Conservation (phyloP, 2,113 vertebrate species). For the Silurus asotus region DNA sequence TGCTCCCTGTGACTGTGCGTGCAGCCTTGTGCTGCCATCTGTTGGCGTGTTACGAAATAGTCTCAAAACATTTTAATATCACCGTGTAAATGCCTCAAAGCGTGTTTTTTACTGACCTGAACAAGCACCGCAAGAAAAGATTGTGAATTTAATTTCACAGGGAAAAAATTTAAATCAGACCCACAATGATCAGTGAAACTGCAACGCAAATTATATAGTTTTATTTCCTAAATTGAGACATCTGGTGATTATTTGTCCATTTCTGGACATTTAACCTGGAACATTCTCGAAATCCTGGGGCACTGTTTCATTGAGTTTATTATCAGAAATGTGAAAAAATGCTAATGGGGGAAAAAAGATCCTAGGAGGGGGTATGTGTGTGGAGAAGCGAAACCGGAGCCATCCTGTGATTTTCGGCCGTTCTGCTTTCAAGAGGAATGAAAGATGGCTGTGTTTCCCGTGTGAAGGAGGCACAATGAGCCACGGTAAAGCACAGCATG, state of each 20-base stretch:
- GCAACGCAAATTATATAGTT: conserved; percentile 19
- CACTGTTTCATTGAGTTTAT: conserved; percentile 19
- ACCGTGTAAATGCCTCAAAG: background rate
- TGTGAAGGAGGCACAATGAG: conserved; percentile 43
- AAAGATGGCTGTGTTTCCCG: conserved; percentile 44
- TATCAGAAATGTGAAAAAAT: conserved; percentile 24
- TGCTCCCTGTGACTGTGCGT: too few species aligned
- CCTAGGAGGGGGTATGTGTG: background rate
- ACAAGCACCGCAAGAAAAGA: background rate
- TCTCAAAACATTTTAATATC: too few species aligned
- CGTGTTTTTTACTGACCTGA: conserved; percentile 2
- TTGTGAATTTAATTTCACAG: background rate
- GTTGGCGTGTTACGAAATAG: too few species aligned
- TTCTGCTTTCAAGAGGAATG: conserved; percentile 34
- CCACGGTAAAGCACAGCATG: conserved; percentile 45
- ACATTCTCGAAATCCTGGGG: conserved; percentile 17
- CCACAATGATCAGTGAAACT: background rate
- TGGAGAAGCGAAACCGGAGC: background rate
- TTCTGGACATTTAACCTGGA: conserved; percentile 20
- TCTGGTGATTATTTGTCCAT: conserved; percentile 20
- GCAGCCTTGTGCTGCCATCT: too few species aligned
- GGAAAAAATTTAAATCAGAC: background rate
- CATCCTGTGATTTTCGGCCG: conserved; percentile 2
- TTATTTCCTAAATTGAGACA: background rate
- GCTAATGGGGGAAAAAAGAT: background rate